A percentile compares a stretch with the other conserved stretches of the same genome.
phyloP scores from a whole-genome alignment of 2,888 invertebrate species.

The Horisme vitalbata region DNA sequence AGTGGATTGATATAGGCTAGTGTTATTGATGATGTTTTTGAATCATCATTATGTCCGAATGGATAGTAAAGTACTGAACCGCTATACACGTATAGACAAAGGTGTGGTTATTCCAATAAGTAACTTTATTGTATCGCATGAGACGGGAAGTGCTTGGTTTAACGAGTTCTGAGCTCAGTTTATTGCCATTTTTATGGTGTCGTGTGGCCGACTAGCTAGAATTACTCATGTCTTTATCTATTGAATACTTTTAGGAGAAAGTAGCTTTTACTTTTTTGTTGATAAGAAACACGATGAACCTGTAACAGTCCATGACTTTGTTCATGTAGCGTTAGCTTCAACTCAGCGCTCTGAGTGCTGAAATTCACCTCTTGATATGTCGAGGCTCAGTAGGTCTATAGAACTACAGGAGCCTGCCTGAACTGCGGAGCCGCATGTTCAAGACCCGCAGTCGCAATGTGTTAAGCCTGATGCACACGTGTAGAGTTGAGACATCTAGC shows the following conservation, averaged over 20 bases:
- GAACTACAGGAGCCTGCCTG: too few species aligned
- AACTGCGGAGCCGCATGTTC: too few species aligned
- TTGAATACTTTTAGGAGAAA: conserved; percentile 15
- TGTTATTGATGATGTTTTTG: too few species aligned
- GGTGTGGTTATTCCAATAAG: conserved; percentile 68
- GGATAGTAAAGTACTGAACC: background rate
- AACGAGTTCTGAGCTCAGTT: conserved; percentile 57
- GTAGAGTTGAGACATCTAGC: too few species aligned
- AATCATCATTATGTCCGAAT: background rate
- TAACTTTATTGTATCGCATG: conserved; percentile 61
- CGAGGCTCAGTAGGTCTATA: too few species aligned
- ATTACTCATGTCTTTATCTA: conserved; percentile 45
- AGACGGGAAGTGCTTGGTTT: conserved; percentile 56
- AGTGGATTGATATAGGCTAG: too few species aligned
- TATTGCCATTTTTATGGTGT: conserved; percentile 58
- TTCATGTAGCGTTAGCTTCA: too few species aligned
- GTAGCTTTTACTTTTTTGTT: conserved; percentile 1
- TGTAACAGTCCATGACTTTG: too few species aligned
- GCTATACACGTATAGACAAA: conserved; percentile 29
- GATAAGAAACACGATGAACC: background rate
- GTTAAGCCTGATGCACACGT: too few species aligned
- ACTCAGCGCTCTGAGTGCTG: too few species aligned
- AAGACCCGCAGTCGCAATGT: too few species aligned
- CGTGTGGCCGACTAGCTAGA: conserved; percentile 41
- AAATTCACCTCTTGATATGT: too few species aligned